Evolutionary conservation across 2,888 invertebrate species (phyloP).

Genomic region (Melipona beecheii): DNA sequence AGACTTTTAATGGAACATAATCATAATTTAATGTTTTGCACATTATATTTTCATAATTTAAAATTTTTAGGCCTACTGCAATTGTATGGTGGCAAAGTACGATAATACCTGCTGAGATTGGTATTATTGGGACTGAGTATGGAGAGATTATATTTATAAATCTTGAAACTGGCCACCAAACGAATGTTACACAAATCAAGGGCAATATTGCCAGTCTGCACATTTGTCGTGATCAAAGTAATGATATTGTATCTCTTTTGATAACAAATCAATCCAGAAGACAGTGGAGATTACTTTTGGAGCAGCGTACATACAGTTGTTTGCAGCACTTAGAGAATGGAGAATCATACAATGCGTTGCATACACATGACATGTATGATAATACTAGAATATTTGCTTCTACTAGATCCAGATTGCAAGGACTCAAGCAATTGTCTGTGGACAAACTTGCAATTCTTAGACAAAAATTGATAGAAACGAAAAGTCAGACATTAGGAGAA

Average conservation of each 20-base stretch:
- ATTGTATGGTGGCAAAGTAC: constrained; percentile 83
- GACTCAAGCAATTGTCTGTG: constrained; percentile 88
- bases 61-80: constrained; percentile 77
- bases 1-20: background rate
- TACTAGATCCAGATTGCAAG: constrained; percentile 86
- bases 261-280: constrained; percentile 90
- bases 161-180: constrained; percentile 88
- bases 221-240: constrained; percentile 90
- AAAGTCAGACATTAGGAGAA: constrained; percentile 78
- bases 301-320: constrained; percentile 90
- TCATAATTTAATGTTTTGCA: background rate
- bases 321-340: constrained; percentile 62
- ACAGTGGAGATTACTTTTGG: constrained; percentile 93
- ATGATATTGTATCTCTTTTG: constrained; percentile 87
- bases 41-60: constrained; percentile 3
- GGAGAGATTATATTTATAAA: constrained; percentile 90
- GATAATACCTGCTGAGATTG: constrained; percentile 79
- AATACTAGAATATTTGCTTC: constrained; percentile 80
- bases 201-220: constrained; percentile 88
- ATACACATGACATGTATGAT: constrained; percentile 51
- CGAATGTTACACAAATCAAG: constrained; percentile 86
- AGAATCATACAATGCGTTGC: constrained; percentile 33
- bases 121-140: constrained; percentile 82
- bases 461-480: constrained; percentile 87
- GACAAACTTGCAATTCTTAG: constrained; percentile 88